A percentile compares a stretch with the other conserved stretches of the same genome.
Conservation (phyloP, 2,797 vertebrate species). For the Danio albolineatus region DNA sequence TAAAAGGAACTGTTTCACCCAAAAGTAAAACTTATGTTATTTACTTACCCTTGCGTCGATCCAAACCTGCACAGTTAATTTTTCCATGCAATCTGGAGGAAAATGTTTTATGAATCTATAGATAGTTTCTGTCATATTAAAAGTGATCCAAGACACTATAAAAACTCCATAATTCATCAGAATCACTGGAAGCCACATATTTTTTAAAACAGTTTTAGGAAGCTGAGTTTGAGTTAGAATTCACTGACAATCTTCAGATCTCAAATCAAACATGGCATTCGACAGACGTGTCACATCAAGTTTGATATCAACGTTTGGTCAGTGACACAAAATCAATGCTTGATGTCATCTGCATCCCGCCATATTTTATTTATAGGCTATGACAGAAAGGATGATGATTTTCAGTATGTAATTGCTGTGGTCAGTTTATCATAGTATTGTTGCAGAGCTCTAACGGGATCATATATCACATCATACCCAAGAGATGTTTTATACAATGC, state of each 20-base stretch:
- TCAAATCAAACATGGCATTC: not conserved
- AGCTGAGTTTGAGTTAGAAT: not conserved
- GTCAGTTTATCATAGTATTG: too few relatives aligned
- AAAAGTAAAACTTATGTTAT: not conserved
- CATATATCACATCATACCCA: too few relatives aligned
- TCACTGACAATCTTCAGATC: not conserved
- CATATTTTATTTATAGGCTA: too few relatives aligned
- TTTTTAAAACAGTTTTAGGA: not conserved
- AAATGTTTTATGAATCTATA: not conserved
- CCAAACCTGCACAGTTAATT: not conserved
- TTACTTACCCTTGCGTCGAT: not conserved
- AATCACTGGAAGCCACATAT: not conserved
- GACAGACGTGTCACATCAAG: too few relatives aligned
- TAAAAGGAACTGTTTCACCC: constrained; percentile 6
- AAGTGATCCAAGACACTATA: not conserved
- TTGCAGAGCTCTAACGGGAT: too few relatives aligned
- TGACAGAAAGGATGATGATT: too few relatives aligned
- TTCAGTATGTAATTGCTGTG: too few relatives aligned
- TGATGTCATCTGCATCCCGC: too few relatives aligned
- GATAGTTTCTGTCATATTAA: not conserved
- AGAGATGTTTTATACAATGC: too few relatives aligned
- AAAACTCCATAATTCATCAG: not conserved
- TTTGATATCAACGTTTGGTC: too few relatives aligned
- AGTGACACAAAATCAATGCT: too few relatives aligned
- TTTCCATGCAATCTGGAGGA: not conserved